Conservation (phyloP, 2,797 vertebrate genomes). For the Anisognathus igniventris region DNA sequence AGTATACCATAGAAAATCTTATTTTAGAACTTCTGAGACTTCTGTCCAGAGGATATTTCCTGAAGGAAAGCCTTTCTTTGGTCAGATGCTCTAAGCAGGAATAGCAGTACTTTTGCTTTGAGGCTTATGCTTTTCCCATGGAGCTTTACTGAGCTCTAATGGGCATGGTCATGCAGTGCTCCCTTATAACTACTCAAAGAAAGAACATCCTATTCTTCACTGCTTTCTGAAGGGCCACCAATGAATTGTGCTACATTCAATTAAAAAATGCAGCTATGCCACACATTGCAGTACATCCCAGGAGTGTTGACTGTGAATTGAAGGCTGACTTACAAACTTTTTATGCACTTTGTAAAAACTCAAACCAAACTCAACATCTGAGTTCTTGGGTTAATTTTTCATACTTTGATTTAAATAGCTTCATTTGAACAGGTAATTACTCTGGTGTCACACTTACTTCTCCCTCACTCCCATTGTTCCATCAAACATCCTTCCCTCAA, state of each 20-base stretch:
- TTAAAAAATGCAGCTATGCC: neutral
- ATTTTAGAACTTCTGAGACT: neutral
- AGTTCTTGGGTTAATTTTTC: neutral
- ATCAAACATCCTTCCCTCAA: neutral
- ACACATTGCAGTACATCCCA: neutral
- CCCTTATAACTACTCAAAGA: neutral
- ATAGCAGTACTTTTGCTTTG: neutral
- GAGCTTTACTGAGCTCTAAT: neutral
- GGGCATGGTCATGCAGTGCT: neutral
- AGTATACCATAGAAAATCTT: neutral
- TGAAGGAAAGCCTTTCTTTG: neutral
- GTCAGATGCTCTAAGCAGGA: neutral
- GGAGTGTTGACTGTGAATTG: neutral
- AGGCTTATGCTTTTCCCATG: neutral
- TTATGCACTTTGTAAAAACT: neutral
- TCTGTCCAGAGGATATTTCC: neutral
- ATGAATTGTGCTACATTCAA: neutral
- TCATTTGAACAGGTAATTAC: neutral
- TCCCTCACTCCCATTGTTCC: neutral
- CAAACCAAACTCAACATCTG: neutral
- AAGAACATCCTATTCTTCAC: neutral
- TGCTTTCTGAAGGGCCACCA: neutral
- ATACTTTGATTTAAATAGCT: neutral
- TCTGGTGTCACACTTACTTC: neutral
- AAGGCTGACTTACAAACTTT: neutral